These are phyloP conservation scores for Thelaira solivaga DNA, from an alignment of 2,888 invertebrate species.

Conservation along the genomic window DNA sequence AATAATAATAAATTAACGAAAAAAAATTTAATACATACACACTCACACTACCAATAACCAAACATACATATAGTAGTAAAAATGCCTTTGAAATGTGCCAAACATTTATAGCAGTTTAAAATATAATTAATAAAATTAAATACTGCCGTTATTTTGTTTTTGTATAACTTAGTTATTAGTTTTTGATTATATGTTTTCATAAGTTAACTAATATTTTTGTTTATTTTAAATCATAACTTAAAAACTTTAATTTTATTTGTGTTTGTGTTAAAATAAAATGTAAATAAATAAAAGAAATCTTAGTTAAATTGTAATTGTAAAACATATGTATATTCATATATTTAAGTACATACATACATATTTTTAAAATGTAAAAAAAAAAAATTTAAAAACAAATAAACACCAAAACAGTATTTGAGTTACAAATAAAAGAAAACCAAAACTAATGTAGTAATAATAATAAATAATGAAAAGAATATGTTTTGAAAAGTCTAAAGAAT, in stretches of 20 bases:
- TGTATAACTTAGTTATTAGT: too few species aligned
- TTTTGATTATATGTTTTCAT: background rate
- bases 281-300: constrained; percentile 8
- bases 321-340: background rate
- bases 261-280: constrained; percentile 15
- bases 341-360: background rate
- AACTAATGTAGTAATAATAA: constrained; percentile 13
- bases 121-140: constrained; percentile 7
- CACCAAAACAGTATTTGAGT: constrained; percentile 61
- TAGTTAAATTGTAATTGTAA: constrained; percentile 50
- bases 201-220: background rate
- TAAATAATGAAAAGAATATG: background rate
- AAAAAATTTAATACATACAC: background rate
- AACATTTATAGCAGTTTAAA: constrained; percentile 52
- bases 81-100: constrained; percentile 61
- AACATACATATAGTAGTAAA: background rate
- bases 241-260: background rate
- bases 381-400: constrained; percentile 37
- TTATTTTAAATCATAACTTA: constrained; percentile 17
- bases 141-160: constrained; percentile 43
- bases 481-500: constrained; percentile 50
- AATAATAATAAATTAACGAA: background rate
- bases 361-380: constrained; percentile 3
- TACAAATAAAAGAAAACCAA: constrained; percentile 23
- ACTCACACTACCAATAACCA: too few species aligned